phyloP scores from a whole-genome alignment of 2,888 invertebrate genomes.

The Drosophila rubida region DNA sequence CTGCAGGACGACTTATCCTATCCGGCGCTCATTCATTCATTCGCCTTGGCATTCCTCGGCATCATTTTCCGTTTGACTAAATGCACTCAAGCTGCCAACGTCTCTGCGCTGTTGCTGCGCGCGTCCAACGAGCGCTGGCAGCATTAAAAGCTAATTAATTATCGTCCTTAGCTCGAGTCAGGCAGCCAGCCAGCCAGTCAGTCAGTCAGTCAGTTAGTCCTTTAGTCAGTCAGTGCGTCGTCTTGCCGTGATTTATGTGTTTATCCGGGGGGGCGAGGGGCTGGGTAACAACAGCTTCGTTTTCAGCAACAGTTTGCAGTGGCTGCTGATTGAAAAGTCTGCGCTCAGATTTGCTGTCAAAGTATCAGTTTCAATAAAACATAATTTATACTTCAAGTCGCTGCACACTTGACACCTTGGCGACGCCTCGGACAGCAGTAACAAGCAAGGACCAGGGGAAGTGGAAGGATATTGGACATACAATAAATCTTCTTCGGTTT shows the following conservation, averaged over 20 bases:
- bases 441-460: neutral
- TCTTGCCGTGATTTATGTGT: constrained; percentile 67
- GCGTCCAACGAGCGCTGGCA: constrained; percentile 45
- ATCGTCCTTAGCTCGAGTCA: constrained; percentile 59
- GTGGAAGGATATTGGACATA: constrained; percentile 32
- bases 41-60: constrained; percentile 57
- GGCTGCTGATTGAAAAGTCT: constrained; percentile 60
- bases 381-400: constrained; percentile 69
- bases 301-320: constrained; percentile 70
- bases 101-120: neutral
- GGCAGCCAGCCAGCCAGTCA: constrained; percentile 46
- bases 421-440: constrained; percentile 18
- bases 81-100: constrained; percentile 70
- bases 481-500: constrained; percentile 78
- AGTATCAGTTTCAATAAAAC: constrained; percentile 75
- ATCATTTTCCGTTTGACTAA: constrained; percentile 81
- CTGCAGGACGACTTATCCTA: constrained; percentile 37
- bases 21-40: constrained; percentile 8
- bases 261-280: constrained; percentile 9
- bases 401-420: constrained; percentile 74
- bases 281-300: constrained; percentile 25
- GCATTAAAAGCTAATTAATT: constrained; percentile 81
- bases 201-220: constrained; percentile 22
- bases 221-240: constrained; percentile 42
- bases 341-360: constrained; percentile 61